Base-by-base conservation (phyloP, 2,113 vertebrate species). In the Lucifuga dentata region DNA sequence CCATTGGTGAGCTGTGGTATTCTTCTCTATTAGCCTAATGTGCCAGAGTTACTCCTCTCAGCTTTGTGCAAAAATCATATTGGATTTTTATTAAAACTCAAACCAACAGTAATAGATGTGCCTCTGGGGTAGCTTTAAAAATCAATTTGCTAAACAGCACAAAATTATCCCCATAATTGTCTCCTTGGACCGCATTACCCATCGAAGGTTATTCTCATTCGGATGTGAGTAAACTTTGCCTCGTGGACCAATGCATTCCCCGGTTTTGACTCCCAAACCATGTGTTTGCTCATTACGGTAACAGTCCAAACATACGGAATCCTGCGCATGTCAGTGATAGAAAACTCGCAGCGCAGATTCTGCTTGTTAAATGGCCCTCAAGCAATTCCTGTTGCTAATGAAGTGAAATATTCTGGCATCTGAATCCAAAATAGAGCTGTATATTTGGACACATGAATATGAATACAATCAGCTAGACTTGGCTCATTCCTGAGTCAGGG, bases 11-110 rank as follows among this genome's bases (percentile, higher is more conserved):
- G 81, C 78, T 41, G 49, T n/a, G 38, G 57, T 74, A 77, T 82
- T 85, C 82, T 80, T 79, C 79, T 88, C 87, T 78, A 90, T 90
- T 90, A 87, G 86, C 81, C 67, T 87, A 84, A 88, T 90, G 74
- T 76, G 73, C 58, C 43, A 23, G 65, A 88, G 75, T 77, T 78
- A 58, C 76, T 87, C 86, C 86, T 88, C 68, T 82, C 40, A 60
- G 82, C 81, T 81, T 89, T 86, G 84, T 85, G 78, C 74, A 89
- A 87, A n/a, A 85, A 89, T 86, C 76, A 88, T 88, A 90, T 89
- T 90, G 88, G 78, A 90, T 90, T 89, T 88, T 91, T 92, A 90
- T 91, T 92, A 88, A 87, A 90, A 88, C 80, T 82, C 82, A 78
- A 84, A 81, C 74, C 81, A 73, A 71, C 74, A 68, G 86, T 89